phyloP scores from a whole-genome alignment of 2,797 vertebrate genomes.

The Paramormyrops hopkinsi region DNA sequence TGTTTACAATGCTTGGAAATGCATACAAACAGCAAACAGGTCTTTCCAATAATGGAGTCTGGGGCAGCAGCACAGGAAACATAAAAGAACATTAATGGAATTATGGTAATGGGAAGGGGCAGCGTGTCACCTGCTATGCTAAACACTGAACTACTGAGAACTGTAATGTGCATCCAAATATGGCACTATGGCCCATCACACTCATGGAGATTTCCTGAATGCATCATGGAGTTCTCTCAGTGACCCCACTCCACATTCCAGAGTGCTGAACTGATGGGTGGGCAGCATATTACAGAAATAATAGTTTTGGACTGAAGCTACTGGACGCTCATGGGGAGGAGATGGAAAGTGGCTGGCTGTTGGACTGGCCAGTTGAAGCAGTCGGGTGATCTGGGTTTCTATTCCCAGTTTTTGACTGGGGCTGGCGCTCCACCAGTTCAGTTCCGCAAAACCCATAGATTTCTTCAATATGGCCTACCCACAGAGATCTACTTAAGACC shows the following conservation, averaged over 20 bases:
- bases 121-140: conserved; percentile 25
- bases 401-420: neutral
- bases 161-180: neutral
- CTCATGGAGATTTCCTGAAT: neutral
- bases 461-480: neutral
- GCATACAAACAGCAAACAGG: conserved; percentile 49
- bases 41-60: conserved; percentile 58
- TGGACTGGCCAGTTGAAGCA: neutral
- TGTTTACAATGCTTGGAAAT: conserved; percentile 48
- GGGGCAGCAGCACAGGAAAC: conserved; percentile 46
- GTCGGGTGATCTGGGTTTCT: neutral
- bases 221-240: neutral
- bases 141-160: neutral
- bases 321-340: neutral
- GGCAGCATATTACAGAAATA: neutral
- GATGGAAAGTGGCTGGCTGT: neutral
- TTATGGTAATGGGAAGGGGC: conserved; percentile 31
- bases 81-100: conserved; percentile 43
- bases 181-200: neutral
- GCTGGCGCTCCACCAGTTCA: neutral
- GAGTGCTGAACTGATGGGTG: neutral
- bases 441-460: neutral
- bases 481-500: neutral
- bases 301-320: neutral
- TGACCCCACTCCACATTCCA: neutral